A percentile compares a stretch with the other conserved stretches of the same genome.
phyloP scores from a whole-genome alignment of 2,888 invertebrate genomes.

The Branchinecta sandiegonensis region DNA sequence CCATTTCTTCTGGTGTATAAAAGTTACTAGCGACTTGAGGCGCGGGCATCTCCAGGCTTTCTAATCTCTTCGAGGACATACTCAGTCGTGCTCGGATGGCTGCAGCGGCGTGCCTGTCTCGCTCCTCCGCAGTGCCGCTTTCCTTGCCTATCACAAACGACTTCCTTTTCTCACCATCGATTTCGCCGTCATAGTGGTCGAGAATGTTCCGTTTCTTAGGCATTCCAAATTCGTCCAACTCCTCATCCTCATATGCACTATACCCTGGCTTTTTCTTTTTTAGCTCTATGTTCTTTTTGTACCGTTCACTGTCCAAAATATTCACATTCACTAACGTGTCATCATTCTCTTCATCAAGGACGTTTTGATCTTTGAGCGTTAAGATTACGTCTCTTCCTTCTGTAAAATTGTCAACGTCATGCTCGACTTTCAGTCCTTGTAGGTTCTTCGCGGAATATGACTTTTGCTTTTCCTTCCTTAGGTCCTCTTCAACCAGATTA shows the following conservation, averaged over 20 bases:
- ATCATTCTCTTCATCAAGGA: slow-evolving; percentile 64
- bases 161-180: slow-evolving; percentile 51
- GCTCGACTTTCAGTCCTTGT: slow-evolving; percentile 69
- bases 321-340: slow-evolving; percentile 87
- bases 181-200: slow-evolving; percentile 87
- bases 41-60: slow-evolving; percentile 53
- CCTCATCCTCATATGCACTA: slow-evolving; percentile 57
- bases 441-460: slow-evolving; percentile 57
- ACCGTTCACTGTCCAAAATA: slow-evolving; percentile 66
- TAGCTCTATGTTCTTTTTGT: slow-evolving; percentile 66
- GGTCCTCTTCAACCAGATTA: slow-evolving; percentile 65
- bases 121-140: slow-evolving; percentile 22
- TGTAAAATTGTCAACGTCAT: slow-evolving; percentile 48
- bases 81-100: slow-evolving; percentile 39
- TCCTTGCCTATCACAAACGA: slow-evolving; percentile 63
- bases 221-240: slow-evolving; percentile 41
- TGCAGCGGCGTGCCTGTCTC: slow-evolving; percentile 20
- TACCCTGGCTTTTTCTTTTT: slow-evolving; percentile 74
- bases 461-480: slow-evolving; percentile 41
- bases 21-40: slow-evolving; percentile 71
- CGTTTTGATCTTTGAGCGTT: slow-evolving; percentile 81
- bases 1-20: slow-evolving; percentile 65
- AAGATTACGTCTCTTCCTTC: slow-evolving; percentile 75
- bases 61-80: slow-evolving; percentile 46
- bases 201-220: slow-evolving; percentile 50